phyloP scores from a whole-genome alignment of 2,113 vertebrate genomes.

The Hipposideros armiger region DNA sequence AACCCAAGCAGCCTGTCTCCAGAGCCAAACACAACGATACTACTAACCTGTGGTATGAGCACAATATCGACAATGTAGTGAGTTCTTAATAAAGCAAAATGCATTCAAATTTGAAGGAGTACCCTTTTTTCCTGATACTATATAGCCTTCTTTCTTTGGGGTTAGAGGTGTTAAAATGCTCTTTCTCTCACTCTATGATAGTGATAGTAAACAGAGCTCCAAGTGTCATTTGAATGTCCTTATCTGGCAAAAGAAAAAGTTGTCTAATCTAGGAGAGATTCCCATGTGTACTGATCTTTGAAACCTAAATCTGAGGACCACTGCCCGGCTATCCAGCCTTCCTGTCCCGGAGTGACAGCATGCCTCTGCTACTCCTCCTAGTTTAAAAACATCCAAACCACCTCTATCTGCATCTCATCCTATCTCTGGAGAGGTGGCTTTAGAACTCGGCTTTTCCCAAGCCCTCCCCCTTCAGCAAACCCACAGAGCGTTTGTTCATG shows the following conservation, averaged over 20 bases:
- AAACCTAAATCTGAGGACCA: background rate
- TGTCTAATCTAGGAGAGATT: background rate
- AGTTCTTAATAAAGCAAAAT: background rate
- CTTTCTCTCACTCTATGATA: background rate
- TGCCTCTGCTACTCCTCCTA: background rate
- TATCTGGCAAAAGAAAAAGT: background rate
- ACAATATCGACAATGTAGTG: background rate
- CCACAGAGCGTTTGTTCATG: slow-evolving; percentile 1
- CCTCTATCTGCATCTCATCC: background rate
- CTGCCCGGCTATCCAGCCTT: background rate
- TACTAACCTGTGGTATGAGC: background rate
- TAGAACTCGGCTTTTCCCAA: slow-evolving; percentile 24
- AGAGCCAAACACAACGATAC: background rate
- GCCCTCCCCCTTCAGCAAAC: slow-evolving; percentile 15
- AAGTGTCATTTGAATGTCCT: background rate
- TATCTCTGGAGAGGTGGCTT: slow-evolving; percentile 19
- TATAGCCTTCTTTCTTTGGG: background rate
- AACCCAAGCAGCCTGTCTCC: background rate
- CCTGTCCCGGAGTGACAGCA: background rate
- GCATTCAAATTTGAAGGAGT: background rate
- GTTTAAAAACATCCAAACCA: background rate
- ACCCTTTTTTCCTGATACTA: background rate
- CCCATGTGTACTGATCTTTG: background rate
- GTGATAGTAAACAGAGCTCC: background rate
- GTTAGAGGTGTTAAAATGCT: background rate